phyloP scores from a whole-genome alignment of 2,113 vertebrate species.

The Anoura caudifer region DNA sequence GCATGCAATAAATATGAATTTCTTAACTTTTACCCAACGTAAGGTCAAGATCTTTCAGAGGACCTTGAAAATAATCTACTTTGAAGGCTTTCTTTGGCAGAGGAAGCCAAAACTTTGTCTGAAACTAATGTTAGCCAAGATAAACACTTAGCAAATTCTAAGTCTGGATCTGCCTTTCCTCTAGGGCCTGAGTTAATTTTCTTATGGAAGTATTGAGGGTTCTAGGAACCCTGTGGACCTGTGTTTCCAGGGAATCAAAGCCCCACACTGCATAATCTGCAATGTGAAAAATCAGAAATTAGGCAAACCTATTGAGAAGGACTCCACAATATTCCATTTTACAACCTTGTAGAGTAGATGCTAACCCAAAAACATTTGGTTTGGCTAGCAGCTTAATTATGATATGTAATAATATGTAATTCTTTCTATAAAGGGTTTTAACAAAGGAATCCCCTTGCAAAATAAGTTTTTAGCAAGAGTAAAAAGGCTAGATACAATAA shows the following conservation, averaged over 20 bases:
- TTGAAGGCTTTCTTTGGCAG: conserved; percentile 1
- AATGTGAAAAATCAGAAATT: background rate
- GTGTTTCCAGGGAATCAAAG: background rate
- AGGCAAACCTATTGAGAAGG: background rate
- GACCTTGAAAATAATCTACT: conserved; percentile 18
- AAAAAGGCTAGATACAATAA: background rate
- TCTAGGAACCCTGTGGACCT: background rate
- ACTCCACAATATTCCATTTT: background rate
- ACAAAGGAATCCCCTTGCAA: background rate
- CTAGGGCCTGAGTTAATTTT: background rate
- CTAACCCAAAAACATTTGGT: background rate
- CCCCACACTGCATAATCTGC: background rate
- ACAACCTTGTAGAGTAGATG: background rate
- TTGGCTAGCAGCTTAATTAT: background rate
- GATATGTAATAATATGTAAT: background rate
- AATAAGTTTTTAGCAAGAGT: conserved; percentile 10
- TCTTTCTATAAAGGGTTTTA: background rate
- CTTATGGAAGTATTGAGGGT: background rate
- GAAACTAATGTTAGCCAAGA: background rate
- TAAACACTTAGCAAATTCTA: background rate
- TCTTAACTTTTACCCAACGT: background rate
- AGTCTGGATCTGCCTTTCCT: background rate
- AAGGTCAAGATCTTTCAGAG: conserved; percentile 23
- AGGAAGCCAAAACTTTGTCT: background rate
- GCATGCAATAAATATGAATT: background rate